Base-by-base conservation (phyloP, 2,113 vertebrate genomes). In the Gallinago paraguaiae region DNA sequence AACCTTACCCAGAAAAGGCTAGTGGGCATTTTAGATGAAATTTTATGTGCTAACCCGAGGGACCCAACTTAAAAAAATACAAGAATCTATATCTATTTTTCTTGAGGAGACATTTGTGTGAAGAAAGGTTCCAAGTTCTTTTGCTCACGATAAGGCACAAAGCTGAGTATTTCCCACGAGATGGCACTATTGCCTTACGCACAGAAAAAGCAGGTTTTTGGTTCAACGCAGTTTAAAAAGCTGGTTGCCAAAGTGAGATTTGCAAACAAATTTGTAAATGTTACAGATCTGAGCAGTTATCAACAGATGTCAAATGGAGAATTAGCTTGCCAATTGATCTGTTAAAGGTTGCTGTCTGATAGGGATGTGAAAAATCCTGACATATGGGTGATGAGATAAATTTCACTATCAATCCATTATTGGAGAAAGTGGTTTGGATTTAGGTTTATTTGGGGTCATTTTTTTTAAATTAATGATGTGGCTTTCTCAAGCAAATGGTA, bases 111-210 rank as follows among this genome's bases (percentile, higher is more conserved):
- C 10, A 1, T 37, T 77, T 33, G 31, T 10, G 28, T 31, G 63
- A 27, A 48, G 50, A 35, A 51, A 48, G 20, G 14, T 64, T 43
- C 6, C 0, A 1, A 35, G 28, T 4, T 18, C 7, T 18, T 59
- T 25, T 60, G 39, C 56, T 30, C 8, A 10, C 18, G 3, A 0
- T 6, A 22, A 48, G 18, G 16, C 9, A 20, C 0, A 4, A 70
- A 41, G 59, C 30, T 9, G 27, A 48, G 5, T 4, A 3, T 18
- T 53, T 54, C 37, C 96, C 98, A 97, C 95, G 1, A 97, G 98
- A 95, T 98, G 98, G 97, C 98, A 96, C 53, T 97, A 64, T 97
- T 98, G 96, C 68, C 92, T 92, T 81, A 93, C 27, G 74, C 91
- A 97, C 50, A 24, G 82, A 46, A 71, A 43, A 77, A 31, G 1